phyloP scores from a whole-genome alignment of 2,888 invertebrate genomes.

The Hybos culiciformis region DNA sequence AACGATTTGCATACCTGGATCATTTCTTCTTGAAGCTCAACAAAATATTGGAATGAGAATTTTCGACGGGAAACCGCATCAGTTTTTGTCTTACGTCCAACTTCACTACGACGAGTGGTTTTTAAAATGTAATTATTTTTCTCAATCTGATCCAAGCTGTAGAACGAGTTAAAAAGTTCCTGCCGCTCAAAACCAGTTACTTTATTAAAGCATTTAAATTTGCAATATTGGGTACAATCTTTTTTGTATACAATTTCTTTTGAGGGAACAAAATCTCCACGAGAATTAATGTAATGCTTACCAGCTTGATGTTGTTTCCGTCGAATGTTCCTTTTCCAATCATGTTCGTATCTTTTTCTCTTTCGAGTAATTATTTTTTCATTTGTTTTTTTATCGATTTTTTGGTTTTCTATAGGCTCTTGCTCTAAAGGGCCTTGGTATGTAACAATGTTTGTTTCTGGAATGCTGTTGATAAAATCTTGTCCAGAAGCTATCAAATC shows the following conservation, averaged over 20 bases:
- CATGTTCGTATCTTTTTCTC: not conserved
- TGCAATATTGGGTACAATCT: not conserved
- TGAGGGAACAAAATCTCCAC: not conserved
- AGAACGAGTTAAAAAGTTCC: not conserved
- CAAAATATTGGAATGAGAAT: conserved; percentile 1
- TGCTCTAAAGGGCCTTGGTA: too few species aligned
- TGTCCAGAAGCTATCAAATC: too few species aligned
- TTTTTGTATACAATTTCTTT: not conserved
- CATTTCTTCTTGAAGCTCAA: conserved; percentile 2
- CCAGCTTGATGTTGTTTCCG: not conserved
- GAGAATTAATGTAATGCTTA: not conserved
- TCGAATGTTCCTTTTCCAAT: not conserved
- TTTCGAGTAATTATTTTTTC: not conserved
- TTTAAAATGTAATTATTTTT: conserved; percentile 5
- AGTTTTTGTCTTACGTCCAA: conserved; percentile 1
- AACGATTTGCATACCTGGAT: conserved; percentile 6
- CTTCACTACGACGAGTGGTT: conserved; percentile 1
- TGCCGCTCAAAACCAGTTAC: not conserved
- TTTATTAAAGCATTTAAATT: not conserved
- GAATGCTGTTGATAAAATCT: too few species aligned
- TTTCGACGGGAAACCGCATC: not conserved
- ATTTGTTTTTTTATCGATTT: too few species aligned
- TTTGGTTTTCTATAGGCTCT: too few species aligned
- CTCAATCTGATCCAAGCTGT: conserved; percentile 1
- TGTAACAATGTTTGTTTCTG: too few species aligned